Base-by-base conservation (phyloP, 2,888 invertebrate genomes). In the Trisateles emortualis region DNA sequence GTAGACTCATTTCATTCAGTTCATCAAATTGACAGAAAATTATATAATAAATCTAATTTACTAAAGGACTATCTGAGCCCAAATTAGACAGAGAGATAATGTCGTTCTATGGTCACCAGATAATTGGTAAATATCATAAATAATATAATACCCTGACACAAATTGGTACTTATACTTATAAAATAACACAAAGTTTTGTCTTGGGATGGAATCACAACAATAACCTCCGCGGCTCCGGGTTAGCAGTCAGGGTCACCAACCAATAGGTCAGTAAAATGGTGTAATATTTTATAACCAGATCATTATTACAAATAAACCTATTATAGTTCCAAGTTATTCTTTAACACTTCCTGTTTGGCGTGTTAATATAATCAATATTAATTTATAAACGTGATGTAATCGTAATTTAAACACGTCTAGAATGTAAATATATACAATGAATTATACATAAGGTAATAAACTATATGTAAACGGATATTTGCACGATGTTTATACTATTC, bases 261-360 rank as follows among this genome's bases (percentile, higher is more conserved):
- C n/a, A n/a, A n/a, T n/a, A n/a, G n/a, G n/a, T n/a, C n/a, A n/a
- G n/a, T 19, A 19, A 19, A 19, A 19, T 38, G n/a, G 3, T 4
- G 0, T 19, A n/a, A 16, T n/a, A 3, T 33, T 32, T 43, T 16
- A 13, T 43, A 32, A 44, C 32, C 42, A 6, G 5, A 43, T 46
- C 1, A 33, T 52, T 19, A 41, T 9, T 29, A 10, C 3, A 29
- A 29, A 10, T 39, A 40, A 24, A 9, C n/a, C n/a, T 22, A 45
- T 33, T 46, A 8, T 22, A 47, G 26, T 67, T 48, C 43, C 42
- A 38, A 49, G 30, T 53, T 49, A 52, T 40, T 49, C 48, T 44
- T 63, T 52, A 64, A 22, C 40, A 49, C 13, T 68, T 65, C 68
- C 65, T 68, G 65, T 65, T 52, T 40, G 24, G 33, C 48, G 43